Evolutionary conservation across 2,888 invertebrate species (phyloP), one percentile per base, ranked within the genome.

Genomic region (Eristalis intricaria): DNA sequence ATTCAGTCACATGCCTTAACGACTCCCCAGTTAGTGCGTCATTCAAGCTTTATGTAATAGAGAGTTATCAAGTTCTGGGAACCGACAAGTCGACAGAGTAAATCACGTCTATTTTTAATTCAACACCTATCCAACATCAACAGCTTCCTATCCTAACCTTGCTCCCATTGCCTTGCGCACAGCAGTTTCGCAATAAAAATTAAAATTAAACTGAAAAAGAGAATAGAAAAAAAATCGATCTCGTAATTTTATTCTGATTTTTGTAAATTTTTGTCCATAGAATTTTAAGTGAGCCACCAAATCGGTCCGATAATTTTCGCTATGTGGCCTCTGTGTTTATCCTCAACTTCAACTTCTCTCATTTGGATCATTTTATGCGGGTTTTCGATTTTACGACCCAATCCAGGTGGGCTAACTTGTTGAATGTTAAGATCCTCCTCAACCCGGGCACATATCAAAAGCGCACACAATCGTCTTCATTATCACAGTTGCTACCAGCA

Each of bases 371-470:
- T 40, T 50, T 32, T 19, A 63, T 77, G 63, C 50, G 50, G 63
- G 50, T 13, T 32, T 70, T 70, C 50, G 50, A 50, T 70, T 85
- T 84, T 76, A 84, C 66, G 76, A 80, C 63, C 40, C 40, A 22
- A 43, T 69, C n/a, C 71, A 73, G n/a, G 19, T 19, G 50, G 56
- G 40, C 26, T 23, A 71, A 64, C 71, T 40, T 70, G 75, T 58
- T 81, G 81, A 85, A 81, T 80, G 66, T 40, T 84, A 78, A 77
- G 61, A 78, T 73, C 73, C 64, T 73, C 73, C 64, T 58, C 38
- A 35, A 70, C 43, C 60, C 32, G 26, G 74, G 3, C 13, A 43
- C 35, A 26, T 26, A 43, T 75, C 74, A 79, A 70, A 70, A 76
- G 65, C 82, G 10, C 32, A 32, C 32, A 66, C 82, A 60, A 74